Evolutionary conservation across 2,113 vertebrate genomes (phyloP).

Genomic region (Pygoscelis antarcticus): DNA sequence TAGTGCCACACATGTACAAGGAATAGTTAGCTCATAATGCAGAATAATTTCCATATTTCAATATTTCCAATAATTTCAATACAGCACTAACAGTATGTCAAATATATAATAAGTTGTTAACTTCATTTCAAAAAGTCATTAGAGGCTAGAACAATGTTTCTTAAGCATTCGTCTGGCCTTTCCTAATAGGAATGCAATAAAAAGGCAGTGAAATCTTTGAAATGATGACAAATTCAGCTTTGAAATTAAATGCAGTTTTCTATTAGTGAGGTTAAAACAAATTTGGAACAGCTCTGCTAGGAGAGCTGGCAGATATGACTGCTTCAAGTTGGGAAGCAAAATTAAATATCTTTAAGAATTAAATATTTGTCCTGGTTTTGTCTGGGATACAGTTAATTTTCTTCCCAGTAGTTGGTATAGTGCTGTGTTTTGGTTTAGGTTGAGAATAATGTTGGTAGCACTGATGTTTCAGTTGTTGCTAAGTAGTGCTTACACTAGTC

Average conservation of each 20-base stretch:
- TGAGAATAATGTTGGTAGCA: no score
- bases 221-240: neutral
- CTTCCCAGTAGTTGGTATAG: no score
- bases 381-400: no score
- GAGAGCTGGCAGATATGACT: neutral
- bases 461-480: no score
- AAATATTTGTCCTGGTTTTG: neutral
- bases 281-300: neutral
- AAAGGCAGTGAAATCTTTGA: neutral
- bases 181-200: neutral
- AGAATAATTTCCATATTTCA: neutral
- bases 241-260: constrained; percentile 7
- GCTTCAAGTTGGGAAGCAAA: neutral
- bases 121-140: constrained; percentile 9
- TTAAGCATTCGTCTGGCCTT: neutral
- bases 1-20: neutral
- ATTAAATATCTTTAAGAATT: constrained; percentile 2
- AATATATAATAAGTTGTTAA: constrained; percentile 7
- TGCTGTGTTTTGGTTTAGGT: no score
- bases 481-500: no score
- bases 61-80: no score
- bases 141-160: neutral
- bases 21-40: neutral
- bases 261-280: constrained; percentile 24
- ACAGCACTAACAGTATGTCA: neutral